Conservation (phyloP, 2,797 vertebrate genomes). For the Australoheros facetus region DNA sequence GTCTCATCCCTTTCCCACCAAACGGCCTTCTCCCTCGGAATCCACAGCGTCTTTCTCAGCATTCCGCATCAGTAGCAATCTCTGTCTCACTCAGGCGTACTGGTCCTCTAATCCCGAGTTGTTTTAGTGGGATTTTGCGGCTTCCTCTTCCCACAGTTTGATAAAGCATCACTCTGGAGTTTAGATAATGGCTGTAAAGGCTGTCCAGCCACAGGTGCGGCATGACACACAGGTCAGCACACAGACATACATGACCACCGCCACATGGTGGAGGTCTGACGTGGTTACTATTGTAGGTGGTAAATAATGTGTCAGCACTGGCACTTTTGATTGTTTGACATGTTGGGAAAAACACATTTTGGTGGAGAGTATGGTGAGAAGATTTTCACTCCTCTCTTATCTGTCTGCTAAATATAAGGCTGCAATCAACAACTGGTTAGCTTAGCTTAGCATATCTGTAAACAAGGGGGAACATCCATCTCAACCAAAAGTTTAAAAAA, state of each 20-base stretch:
- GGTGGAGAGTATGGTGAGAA: not conserved
- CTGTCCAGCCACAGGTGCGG: slow-evolving; percentile 80
- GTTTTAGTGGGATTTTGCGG: slow-evolving; percentile 86
- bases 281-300: slow-evolving; percentile 21
- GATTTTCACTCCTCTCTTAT: not conserved
- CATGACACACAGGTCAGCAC: slow-evolving; percentile 74
- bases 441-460: not conserved
- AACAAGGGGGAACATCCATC: not conserved
- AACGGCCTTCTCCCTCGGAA: slow-evolving; percentile 79
- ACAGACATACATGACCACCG: slow-evolving; percentile 52
- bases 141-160: slow-evolving; percentile 90
- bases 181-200: slow-evolving; percentile 79
- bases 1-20: slow-evolving; percentile 81
- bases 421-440: not conserved
- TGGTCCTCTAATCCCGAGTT: slow-evolving; percentile 85
- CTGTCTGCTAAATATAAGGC: not conserved
- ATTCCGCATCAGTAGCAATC: slow-evolving; percentile 88
- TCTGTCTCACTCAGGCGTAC: slow-evolving; percentile 81
- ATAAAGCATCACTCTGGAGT: slow-evolving; percentile 81
- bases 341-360: not conserved
- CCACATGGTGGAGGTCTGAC: slow-evolving; percentile 23
- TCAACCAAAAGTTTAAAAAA: not conserved
- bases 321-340: not conserved
- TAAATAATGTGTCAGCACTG: slow-evolving; percentile 5
- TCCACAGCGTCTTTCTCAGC: slow-evolving; percentile 86